Percentiles rank a stretch among this genome's conserved stretches.
phyloP scores from a whole-genome alignment of 2,888 invertebrate genomes.

The Drosophila mayaguana region DNA sequence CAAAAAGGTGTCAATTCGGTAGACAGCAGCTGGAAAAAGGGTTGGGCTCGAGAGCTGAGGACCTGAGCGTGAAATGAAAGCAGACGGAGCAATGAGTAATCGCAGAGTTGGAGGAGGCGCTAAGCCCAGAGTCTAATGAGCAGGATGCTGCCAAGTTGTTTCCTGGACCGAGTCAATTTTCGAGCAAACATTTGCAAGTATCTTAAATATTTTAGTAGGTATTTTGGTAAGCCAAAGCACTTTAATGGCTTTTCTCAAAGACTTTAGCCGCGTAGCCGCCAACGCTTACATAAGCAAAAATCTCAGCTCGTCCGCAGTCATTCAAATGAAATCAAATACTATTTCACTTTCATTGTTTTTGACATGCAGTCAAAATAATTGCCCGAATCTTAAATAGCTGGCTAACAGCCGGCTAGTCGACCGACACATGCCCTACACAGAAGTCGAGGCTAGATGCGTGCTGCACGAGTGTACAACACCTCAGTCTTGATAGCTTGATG shows the following conservation, averaged over 20 bases:
- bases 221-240: constrained; percentile 10
- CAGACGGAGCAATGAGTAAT: constrained; percentile 12
- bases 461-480: constrained; percentile 22
- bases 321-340: constrained; percentile 20
- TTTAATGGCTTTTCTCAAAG: constrained; percentile 21
- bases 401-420: constrained; percentile 28
- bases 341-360: constrained; percentile 63
- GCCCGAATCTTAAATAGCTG: constrained; percentile 24
- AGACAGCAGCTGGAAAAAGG: constrained; percentile 54
- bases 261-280: neutral
- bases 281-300: constrained; percentile 34
- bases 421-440: constrained; percentile 49
- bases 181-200: neutral
- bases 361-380: constrained; percentile 35
- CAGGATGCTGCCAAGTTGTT: constrained; percentile 4
- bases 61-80: constrained; percentile 47
- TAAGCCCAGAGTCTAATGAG: neutral
- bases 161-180: constrained; percentile 1
- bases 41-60: constrained; percentile 47
- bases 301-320: constrained; percentile 5
- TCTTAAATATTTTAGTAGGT: constrained; percentile 6
- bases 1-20: constrained; percentile 70
- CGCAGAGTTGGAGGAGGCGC: neutral
- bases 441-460: neutral
- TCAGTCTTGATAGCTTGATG: neutral